Conservation (phyloP, 2,888 invertebrate species). For the Cheiracanthium punctorium region DNA sequence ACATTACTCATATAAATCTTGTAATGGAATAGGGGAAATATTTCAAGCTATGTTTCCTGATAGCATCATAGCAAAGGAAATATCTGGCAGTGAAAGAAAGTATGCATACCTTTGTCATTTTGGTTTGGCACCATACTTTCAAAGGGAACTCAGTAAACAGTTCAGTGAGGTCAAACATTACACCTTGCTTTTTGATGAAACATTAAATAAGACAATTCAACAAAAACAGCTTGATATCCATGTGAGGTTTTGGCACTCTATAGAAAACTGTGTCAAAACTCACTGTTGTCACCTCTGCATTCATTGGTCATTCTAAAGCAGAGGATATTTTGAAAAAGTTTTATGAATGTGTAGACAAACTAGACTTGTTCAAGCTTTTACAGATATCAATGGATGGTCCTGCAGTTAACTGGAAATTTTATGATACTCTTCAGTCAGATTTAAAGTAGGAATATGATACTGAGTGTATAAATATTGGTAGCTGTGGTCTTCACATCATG, state of each 20-base stretch:
- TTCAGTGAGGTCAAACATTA: not conserved
- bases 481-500: constrained; percentile 19
- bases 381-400: constrained; percentile 30
- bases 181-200: not conserved
- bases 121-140: not conserved
- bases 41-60: not conserved
- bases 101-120: not conserved
- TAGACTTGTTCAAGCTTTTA: not conserved
- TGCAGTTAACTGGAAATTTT: no score
- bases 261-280: not conserved
- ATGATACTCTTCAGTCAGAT: not conserved
- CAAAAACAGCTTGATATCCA: not conserved
- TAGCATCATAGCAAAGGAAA: not conserved
- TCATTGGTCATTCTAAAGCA: constrained; percentile 18
- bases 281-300: not conserved
- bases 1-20: not conserved
- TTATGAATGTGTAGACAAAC: not conserved
- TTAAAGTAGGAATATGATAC: not conserved
- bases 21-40: not conserved
- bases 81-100: not conserved
- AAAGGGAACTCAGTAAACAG: not conserved
- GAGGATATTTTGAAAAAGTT: not conserved
- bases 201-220: not conserved
- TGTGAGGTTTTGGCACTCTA: not conserved
- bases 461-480: not conserved